Conservation (phyloP, 1,140 invertebrate species). For the Ceratitis capitata region DNA sequence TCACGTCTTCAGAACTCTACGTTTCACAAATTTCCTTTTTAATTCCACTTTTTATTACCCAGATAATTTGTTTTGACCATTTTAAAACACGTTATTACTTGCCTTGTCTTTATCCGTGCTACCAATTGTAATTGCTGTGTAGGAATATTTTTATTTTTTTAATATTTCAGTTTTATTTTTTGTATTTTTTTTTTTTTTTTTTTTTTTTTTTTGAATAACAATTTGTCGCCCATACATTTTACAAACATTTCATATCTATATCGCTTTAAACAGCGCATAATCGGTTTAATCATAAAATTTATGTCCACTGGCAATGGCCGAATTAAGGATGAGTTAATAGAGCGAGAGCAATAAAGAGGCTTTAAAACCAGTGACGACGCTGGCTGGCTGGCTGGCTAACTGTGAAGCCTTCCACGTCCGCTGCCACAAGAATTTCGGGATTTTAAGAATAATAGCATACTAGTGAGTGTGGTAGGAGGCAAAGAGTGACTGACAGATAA, state of each 20-base stretch:
- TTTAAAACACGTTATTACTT: not conserved
- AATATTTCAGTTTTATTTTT: not conserved
- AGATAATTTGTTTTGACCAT: not conserved
- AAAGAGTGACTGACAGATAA: too few species aligned
- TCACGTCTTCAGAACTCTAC: not conserved
- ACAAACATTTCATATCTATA: not conserved
- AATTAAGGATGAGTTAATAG: slow-evolving; percentile 26
- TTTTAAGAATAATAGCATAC: not conserved
- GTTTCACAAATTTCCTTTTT: not conserved
- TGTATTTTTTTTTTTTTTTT: not conserved
- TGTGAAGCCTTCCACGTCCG: too few species aligned
- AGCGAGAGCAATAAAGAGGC: not conserved
- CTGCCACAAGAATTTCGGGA: not conserved
- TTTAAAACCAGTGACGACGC: not conserved
- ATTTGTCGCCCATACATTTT: not conserved
- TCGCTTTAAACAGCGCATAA: not conserved
- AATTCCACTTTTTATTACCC: not conserved
- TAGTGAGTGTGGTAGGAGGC: too few species aligned
- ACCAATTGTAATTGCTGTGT: slow-evolving; percentile 1
- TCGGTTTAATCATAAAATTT: slow-evolving; percentile 26
- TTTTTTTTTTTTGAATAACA: not conserved
- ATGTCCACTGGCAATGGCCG: not conserved
- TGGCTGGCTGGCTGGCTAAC: too few species aligned
- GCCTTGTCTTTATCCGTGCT: too few species aligned
- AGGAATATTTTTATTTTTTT: not conserved